Evolutionary conservation across 1,140 invertebrate species (phyloP).

Genomic region (Drosophila bifasciata): DNA sequence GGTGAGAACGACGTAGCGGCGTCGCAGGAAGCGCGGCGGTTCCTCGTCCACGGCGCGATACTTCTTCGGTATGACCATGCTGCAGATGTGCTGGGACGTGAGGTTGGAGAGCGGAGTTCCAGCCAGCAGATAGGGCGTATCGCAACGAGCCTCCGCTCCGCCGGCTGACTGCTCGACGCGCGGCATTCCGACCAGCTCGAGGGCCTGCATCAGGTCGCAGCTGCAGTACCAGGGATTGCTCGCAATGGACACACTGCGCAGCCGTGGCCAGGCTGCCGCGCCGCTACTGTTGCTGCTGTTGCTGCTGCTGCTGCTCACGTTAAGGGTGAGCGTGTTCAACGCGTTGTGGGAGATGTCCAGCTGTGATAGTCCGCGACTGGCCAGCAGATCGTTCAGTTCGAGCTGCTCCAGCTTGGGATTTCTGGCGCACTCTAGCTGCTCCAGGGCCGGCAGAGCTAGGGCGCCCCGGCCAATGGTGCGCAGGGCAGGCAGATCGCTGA

Average conservation of each 20-base stretch:
- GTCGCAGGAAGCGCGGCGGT: constrained; percentile 75
- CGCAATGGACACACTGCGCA: constrained; percentile 85
- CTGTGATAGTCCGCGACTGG: constrained; percentile 60
- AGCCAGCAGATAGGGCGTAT: constrained; percentile 70
- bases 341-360: constrained; percentile 84
- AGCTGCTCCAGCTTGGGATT: constrained; percentile 69
- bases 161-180: constrained; percentile 30
- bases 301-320: constrained; percentile 21
- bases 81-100: constrained; percentile 65
- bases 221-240: constrained; percentile 87
- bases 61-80: constrained; percentile 72
- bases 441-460: constrained; percentile 82
- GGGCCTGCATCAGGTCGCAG: constrained; percentile 82
- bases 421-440: constrained; percentile 61
- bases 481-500: constrained; percentile 85
- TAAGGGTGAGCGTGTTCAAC: constrained; percentile 82
- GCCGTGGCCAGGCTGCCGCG: constrained; percentile 52
- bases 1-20: constrained; percentile 75
- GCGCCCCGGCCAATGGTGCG: constrained; percentile 85
- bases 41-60: constrained; percentile 70
- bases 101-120: constrained; percentile 64
- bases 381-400: constrained; percentile 53
- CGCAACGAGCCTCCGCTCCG: constrained; percentile 56
- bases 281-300: neutral
- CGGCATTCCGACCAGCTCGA: constrained; percentile 50